Base-by-base conservation (phyloP, 1,140 invertebrate genomes). In the Eupeodes corollae region DNA sequence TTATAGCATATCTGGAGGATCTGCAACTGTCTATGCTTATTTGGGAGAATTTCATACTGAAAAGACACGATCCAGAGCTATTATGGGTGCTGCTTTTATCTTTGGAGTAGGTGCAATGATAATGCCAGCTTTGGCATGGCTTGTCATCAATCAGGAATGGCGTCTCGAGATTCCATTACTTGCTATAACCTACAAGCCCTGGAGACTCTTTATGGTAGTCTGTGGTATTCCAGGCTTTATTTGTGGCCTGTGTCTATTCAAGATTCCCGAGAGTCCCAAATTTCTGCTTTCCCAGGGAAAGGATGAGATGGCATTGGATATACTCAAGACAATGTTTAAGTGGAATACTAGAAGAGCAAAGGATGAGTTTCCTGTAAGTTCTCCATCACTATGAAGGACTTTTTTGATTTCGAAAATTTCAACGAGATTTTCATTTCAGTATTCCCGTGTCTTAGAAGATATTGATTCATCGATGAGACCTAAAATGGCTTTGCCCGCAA, bases 201-300 rank as follows among this genome's bases (percentile, higher is more conserved):
- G 48, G 48, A 21, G 48, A 30, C 15, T 50, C 3, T 50, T 45
- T 35, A 30, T 50, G 6, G 30, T 46, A 5, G 38, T 41, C 10
- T 50, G 43, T 19, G 43, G 43, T 33, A 21, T 40, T 13, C 31
- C 38, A 12, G 33, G 48, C 21, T 42, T 46, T 14, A 5, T 50
- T 5, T 16, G 42, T 16, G 26, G 19, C 0, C 11, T 76, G 0
- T 61, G 77, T 55, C 52, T 74, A 0, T 70, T 77, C 11, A 63
- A 70, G 6, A 70, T 79, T 13, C 78, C 79, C 0, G 85, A 88
- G 57, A 86, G 81, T 56, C 84, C 86, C 0, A 84, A 84, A 59
- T 88, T 78, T 61, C 67, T 83, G 6, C 59, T 84, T 6, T 71
- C 75, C 0, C 71, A 75, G 60, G 78, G 79, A 48, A 71, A 67